These are phyloP conservation scores for Agrotis clavis DNA, from an alignment of 2,888 invertebrate species.

Conservation along the genomic window DNA sequence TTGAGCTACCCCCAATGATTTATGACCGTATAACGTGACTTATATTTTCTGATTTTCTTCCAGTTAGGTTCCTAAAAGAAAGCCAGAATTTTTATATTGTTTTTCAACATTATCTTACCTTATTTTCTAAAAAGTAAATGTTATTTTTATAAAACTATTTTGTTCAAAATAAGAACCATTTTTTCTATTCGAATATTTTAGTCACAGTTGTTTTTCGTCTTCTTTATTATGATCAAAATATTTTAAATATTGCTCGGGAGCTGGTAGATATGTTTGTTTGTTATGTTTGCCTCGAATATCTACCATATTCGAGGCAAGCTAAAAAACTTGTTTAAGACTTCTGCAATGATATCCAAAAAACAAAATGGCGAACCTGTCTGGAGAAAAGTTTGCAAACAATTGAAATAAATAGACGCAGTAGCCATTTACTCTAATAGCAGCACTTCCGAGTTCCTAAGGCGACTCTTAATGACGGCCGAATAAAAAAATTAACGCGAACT, in stretches of 20 bases:
- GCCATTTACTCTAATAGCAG: conserved; percentile 45
- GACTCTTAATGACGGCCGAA: conserved; percentile 57
- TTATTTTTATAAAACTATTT: not conserved
- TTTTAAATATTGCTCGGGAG: too few relatives aligned
- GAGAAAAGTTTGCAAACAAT: not conserved
- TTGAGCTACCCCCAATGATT: conserved; percentile 62
- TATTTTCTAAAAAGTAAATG: conserved; percentile 1
- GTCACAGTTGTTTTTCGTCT: not conserved
- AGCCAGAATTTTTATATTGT: conserved; percentile 34
- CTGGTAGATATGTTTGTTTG: too few relatives aligned
- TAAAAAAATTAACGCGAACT: conserved; percentile 58
- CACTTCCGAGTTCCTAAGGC: conserved; percentile 52
- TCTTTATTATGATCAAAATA: not conserved
- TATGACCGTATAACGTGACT: conserved; percentile 68
- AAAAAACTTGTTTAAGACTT: too few relatives aligned
- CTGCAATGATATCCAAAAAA: too few relatives aligned
- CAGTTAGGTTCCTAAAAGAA: conserved; percentile 49
- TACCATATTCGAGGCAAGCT: too few relatives aligned
- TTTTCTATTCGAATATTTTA: too few relatives aligned
- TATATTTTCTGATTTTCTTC: conserved; percentile 64
- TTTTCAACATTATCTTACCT: conserved; percentile 10
- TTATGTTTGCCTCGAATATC: too few relatives aligned
- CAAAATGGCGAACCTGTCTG: too few relatives aligned
- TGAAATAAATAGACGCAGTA: not conserved
- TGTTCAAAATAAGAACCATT: not conserved